These are phyloP conservation scores for Masticophis lateralis DNA, from an alignment of 2,797 vertebrate species.

Conservation along the genomic window DNA sequence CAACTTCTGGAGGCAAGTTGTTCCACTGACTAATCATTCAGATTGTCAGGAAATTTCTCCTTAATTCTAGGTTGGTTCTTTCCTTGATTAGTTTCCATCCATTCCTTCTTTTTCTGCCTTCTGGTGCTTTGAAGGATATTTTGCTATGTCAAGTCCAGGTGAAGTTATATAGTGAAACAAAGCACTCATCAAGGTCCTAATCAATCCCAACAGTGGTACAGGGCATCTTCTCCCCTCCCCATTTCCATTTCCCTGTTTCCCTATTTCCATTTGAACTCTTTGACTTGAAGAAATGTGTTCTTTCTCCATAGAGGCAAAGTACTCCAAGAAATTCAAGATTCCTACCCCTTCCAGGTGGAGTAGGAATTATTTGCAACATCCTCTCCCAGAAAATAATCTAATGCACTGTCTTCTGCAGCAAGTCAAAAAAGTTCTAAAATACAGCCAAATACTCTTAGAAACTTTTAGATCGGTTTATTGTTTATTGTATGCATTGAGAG, in stretches of 20 bases:
- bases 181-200: background rate
- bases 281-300: background rate
- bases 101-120: too few species aligned
- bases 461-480: slow-evolving; percentile 44
- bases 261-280: background rate
- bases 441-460: slow-evolving; percentile 38
- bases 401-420: background rate
- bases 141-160: background rate
- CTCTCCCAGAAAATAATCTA: background rate
- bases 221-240: background rate
- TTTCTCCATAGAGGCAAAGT: background rate
- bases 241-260: background rate
- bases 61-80: too few species aligned
- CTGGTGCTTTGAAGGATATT: background rate
- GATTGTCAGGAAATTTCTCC: too few species aligned
- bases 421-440: slow-evolving; percentile 28
- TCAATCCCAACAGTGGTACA: background rate
- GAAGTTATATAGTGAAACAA: background rate
- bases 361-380: background rate
- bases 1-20: too few species aligned
- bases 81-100: too few species aligned
- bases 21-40: too few species aligned
- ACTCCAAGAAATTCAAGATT: background rate
- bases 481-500: slow-evolving; percentile 43
- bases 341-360: background rate